These are phyloP conservation scores for Mormyrus hasselquistii DNA, from an alignment of 2,797 vertebrate species.

Conservation along the genomic window DNA sequence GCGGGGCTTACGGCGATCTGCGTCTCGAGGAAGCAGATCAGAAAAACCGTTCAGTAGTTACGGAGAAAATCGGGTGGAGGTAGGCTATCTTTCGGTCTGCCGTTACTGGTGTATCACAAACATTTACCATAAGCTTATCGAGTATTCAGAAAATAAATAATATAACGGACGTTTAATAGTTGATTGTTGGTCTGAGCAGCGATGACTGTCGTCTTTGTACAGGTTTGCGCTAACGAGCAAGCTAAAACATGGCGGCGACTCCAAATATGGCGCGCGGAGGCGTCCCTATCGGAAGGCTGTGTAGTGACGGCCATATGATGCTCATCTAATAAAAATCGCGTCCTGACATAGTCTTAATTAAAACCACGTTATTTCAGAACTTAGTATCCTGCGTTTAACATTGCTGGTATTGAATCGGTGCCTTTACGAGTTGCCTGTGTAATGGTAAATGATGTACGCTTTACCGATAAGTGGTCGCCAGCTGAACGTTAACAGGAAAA, in stretches of 20 bases:
- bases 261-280: constrained; percentile 26
- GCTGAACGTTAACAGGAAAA: background rate
- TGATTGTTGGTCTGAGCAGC: background rate
- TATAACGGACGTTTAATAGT: background rate
- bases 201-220: background rate
- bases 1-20: constrained; percentile 25
- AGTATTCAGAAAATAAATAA: background rate
- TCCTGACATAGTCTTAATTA: background rate
- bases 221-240: constrained; percentile 25
- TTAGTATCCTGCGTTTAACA: background rate
- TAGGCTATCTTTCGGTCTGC: background rate
- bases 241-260: constrained; percentile 23
- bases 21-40: background rate
- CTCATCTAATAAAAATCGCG: background rate
- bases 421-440: background rate
- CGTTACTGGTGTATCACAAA: background rate
- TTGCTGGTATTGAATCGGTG: background rate
- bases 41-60: background rate
- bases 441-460: background rate
- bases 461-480: background rate
- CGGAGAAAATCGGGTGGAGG: background rate
- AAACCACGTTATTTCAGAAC: background rate
- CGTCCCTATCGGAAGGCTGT: background rate
- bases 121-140: background rate
- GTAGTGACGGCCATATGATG: background rate